Evolutionary conservation across 2,888 invertebrate genomes (phyloP), one percentile per base, ranked within the genome.

Genomic region (Zaprionus bogoriensis): DNA sequence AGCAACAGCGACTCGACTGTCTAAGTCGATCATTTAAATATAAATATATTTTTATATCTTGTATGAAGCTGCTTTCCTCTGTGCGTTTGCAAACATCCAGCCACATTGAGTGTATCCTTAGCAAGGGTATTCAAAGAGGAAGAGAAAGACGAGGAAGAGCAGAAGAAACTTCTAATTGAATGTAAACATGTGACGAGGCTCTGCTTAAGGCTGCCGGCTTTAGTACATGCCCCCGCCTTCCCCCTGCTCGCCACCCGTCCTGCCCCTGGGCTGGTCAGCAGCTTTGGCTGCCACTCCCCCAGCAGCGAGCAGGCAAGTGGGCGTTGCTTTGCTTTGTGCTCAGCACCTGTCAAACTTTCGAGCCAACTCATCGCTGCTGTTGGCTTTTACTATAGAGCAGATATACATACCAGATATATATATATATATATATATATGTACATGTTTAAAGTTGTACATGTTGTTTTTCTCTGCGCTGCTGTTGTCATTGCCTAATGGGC

Each of bases 121-220:
- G n/a, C n/a, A n/a, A n/a, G n/a, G n/a, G n/a, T n/a, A n/a, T n/a
- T n/a, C n/a, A n/a, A n/a, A n/a, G n/a, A n/a, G n/a, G n/a, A n/a
- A n/a, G n/a, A n/a, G n/a, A n/a, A n/a, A n/a, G n/a, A n/a, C n/a
- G n/a, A n/a, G n/a, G 20, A 39, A 3, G 9, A 28, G 9, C 32
- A 12, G 23, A 25, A 19, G 23, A 30, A 81, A 73, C 78, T 85
- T 85, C 83, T 81, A 81, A 81, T 84, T 84, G 80, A 78, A 81
- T 78, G 85, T 82, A 85, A 81, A 81, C 80, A 84, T 68, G 74
- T 60, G 62, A 63, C 63, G 68, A 59, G 63, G 55, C 68, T 59
- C 44, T 45, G 55, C 68, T 57, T 44, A 17, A 48, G 57, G 53
- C 62, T 23, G 23, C 47, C 42, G 32, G 51, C 51, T n/a, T 20